These are phyloP conservation scores for Drosophila obscura DNA, from an alignment of 1,140 invertebrate genomes.

Conservation along the genomic window DNA sequence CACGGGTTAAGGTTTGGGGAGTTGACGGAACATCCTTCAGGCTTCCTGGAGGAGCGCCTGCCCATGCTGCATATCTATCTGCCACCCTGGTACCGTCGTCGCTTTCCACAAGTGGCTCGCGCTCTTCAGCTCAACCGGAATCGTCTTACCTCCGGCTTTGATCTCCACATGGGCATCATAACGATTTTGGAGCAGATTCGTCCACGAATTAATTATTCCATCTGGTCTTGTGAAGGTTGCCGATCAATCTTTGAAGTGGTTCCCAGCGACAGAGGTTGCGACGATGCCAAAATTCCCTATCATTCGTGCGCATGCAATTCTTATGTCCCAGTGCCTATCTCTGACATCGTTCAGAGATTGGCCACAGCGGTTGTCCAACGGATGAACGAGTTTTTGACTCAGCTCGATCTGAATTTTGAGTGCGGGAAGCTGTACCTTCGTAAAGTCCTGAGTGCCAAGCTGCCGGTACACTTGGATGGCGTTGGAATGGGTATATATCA, in stretches of 20 bases:
- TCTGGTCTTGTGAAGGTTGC: constrained; percentile 81
- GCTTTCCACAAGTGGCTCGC: constrained; percentile 86
- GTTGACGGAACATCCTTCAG: constrained; percentile 87
- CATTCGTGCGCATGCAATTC: constrained; percentile 90
- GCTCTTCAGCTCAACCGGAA: constrained; percentile 89
- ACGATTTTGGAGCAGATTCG: constrained; percentile 87
- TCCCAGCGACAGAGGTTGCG: constrained; percentile 87
- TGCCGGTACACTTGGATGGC: constrained; percentile 5
- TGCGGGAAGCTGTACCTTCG: constrained; percentile 25
- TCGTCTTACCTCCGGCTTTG: constrained; percentile 91
- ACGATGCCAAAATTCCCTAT: constrained; percentile 87
- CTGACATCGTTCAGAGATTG: too few relatives aligned
- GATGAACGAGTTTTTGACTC: constrained; percentile 78
- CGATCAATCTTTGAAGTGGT: constrained; percentile 87
- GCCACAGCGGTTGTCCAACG: constrained; percentile 72
- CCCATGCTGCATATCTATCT: constrained; percentile 92
- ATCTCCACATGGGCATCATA: constrained; percentile 87
- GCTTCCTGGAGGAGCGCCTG: constrained; percentile 93
- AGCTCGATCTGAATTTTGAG: constrained; percentile 47
- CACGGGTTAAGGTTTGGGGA: constrained; percentile 94
- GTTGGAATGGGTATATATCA: constrained; percentile 16
- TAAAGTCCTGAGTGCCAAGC: constrained; percentile 14
- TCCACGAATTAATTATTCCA: constrained; percentile 85
- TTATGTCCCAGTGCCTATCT: not conserved
- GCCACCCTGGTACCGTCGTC: constrained; percentile 88